Evolutionary conservation across 2,113 vertebrate species (phyloP).

Genomic region (Nicator chloris): DNA sequence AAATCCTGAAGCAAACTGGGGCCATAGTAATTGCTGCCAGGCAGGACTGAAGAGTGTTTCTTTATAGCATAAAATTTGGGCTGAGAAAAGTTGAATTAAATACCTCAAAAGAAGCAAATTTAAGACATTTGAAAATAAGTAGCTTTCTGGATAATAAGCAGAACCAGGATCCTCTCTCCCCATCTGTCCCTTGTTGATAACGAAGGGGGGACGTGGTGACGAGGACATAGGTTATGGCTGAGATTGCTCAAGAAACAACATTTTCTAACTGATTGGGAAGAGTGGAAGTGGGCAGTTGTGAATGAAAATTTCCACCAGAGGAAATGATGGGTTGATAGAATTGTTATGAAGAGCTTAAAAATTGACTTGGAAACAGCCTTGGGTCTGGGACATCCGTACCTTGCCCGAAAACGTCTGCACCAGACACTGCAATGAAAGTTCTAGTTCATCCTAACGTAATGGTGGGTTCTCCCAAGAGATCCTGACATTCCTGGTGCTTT

Average conservation of each 20-base stretch:
- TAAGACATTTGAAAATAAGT: neutral
- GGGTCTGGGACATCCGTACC: too few relatives aligned
- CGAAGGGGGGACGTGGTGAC: neutral
- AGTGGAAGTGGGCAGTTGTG: neutral
- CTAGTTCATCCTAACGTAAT: accelerated
- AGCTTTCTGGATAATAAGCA: neutral
- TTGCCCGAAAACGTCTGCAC: neutral
- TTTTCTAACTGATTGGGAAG: neutral
- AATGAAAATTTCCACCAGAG: neutral
- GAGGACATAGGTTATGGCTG: neutral
- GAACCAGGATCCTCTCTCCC: neutral
- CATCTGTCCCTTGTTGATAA: neutral
- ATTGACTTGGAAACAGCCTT: neutral
- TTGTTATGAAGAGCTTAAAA: neutral
- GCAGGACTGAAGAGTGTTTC: neutral
- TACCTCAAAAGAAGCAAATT: neutral
- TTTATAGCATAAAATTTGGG: neutral
- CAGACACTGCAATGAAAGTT: neutral
- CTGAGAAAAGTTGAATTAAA: neutral
- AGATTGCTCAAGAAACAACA: neutral
- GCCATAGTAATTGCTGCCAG: neutral
- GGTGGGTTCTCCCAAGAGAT: neutral
- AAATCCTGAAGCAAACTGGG: neutral
- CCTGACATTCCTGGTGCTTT: accelerated
- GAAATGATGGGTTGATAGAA: neutral